phyloP scores from a whole-genome alignment of 2,113 vertebrate species.

The Myodes glareolus region DNA sequence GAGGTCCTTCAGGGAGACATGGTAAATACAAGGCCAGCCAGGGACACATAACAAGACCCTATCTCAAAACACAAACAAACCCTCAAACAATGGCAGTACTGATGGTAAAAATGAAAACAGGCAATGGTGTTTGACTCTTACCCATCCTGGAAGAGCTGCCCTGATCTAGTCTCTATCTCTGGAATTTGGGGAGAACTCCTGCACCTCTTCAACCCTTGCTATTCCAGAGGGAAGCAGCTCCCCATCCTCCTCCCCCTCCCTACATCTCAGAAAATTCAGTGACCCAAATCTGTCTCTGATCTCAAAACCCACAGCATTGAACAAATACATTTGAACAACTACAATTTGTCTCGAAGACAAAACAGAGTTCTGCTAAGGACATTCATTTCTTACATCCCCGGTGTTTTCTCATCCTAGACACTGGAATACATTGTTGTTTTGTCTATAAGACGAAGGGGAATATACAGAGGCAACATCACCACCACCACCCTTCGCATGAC shows the following conservation, averaged over 20 bases:
- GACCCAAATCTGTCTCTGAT: not conserved
- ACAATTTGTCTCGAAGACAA: not conserved
- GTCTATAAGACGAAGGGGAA: not conserved
- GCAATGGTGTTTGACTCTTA: not conserved
- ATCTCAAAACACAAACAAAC: not conserved
- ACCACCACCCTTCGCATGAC: not conserved
- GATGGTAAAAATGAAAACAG: not conserved
- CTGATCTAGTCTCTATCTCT: not conserved
- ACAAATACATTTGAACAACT: not conserved
- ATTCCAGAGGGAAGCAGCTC: not conserved
- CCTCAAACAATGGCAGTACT: not conserved
- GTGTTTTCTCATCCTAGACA: not conserved
- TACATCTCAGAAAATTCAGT: not conserved
- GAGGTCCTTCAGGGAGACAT: not conserved
- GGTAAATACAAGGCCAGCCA: not conserved
- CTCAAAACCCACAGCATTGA: not conserved
- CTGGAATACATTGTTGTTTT: not conserved
- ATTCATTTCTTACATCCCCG: not conserved
- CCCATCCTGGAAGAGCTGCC: not conserved
- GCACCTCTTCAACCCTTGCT: not conserved
- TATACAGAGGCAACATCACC: not conserved
- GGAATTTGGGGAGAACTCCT: fast-evolving
- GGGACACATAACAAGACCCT: not conserved
- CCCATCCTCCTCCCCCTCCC: no score
- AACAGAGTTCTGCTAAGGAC: not conserved